Evolutionary conservation across 2,113 vertebrate genomes (phyloP).

Genomic region (Grantiella picta): DNA sequence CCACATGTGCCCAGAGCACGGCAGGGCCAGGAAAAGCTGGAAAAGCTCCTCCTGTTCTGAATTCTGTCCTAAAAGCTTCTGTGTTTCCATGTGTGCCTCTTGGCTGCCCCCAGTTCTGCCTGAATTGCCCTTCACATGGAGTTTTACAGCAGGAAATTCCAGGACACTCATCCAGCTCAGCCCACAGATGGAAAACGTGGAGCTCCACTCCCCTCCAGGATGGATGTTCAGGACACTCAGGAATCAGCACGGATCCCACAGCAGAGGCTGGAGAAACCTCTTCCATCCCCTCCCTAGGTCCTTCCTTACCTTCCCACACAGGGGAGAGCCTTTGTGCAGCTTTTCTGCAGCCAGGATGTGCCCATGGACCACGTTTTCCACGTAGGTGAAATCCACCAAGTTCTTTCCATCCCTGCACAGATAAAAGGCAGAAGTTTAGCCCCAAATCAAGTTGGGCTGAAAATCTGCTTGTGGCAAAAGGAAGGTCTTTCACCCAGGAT

Average conservation of each 20-base stretch:
- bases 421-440: neutral
- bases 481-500: neutral
- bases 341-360: constrained; percentile 91
- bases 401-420: constrained; percentile 86
- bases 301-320: constrained; percentile 86
- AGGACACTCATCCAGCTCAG: neutral
- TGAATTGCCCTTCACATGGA: neutral
- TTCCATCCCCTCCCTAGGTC: neutral
- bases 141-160: neutral
- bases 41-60: neutral
- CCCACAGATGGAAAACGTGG: neutral
- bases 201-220: neutral
- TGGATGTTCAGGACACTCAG: neutral
- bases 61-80: neutral
- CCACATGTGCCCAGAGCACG: accelerated
- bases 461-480: neutral
- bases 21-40: accelerated
- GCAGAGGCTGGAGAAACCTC: neutral
- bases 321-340: constrained; percentile 74
- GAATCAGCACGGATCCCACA: neutral
- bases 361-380: constrained; percentile 96
- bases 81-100: accelerated
- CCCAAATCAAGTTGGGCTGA: neutral
- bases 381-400: constrained; percentile 95
- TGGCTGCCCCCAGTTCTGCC: neutral